phyloP scores from a whole-genome alignment of 2,888 invertebrate species.

The Thymelicus acteon region DNA sequence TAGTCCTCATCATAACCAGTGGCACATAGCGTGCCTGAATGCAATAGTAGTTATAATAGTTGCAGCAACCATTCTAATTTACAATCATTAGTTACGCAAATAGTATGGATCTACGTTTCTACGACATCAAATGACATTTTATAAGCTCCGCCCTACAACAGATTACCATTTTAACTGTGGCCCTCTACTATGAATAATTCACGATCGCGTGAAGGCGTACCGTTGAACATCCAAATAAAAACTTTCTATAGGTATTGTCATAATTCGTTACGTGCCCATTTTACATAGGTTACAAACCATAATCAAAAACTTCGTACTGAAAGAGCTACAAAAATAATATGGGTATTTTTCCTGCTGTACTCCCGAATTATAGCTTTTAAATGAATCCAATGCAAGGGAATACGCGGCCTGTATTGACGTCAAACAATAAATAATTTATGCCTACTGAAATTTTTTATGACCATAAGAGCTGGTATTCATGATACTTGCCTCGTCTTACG shows the following conservation, averaged over 20 bases:
- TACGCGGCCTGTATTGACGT: background rate
- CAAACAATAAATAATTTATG: slow-evolving; percentile 11
- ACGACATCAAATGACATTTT: slow-evolving; percentile 59
- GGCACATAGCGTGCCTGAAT: background rate
- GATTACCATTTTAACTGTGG: slow-evolving; percentile 73
- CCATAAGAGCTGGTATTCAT: background rate
- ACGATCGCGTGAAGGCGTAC: slow-evolving; percentile 59
- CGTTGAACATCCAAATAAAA: slow-evolving; percentile 58
- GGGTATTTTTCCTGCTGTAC: background rate
- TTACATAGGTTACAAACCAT: slow-evolving; percentile 35
- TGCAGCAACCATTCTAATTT: slow-evolving; percentile 6
- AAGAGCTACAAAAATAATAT: background rate
- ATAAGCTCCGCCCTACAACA: slow-evolving; percentile 59
- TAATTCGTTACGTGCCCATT: slow-evolving; percentile 44
- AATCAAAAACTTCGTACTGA: slow-evolving; percentile 1
- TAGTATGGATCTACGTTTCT: slow-evolving; percentile 39
- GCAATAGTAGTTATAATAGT: slow-evolving; percentile 5
- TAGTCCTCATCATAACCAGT: too few species aligned
- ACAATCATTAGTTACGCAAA: slow-evolving; percentile 26
- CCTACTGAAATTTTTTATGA: slow-evolving; percentile 1
- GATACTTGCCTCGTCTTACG: background rate
- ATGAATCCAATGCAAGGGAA: slow-evolving; percentile 2
- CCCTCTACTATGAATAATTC: slow-evolving; percentile 71
- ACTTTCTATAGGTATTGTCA: slow-evolving; percentile 43
- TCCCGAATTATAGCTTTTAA: background rate